These are phyloP conservation scores for Rhyacophila brunnea DNA, from an alignment of 1,140 invertebrate species.

Conservation along the genomic window DNA sequence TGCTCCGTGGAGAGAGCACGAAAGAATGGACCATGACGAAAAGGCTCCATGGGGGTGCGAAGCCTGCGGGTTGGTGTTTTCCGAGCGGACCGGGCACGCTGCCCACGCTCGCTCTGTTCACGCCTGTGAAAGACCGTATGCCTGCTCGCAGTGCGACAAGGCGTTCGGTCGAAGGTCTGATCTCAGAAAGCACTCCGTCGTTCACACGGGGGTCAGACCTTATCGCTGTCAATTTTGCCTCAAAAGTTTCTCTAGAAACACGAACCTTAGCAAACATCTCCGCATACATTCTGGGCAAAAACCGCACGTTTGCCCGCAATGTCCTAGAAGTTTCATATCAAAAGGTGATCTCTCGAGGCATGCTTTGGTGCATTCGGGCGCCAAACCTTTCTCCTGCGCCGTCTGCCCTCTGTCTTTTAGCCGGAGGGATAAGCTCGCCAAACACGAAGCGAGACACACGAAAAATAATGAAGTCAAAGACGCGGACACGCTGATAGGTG, in stretches of 20 bases:
- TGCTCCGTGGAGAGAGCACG: constrained; percentile 59
- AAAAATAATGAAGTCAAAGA: constrained; percentile 29
- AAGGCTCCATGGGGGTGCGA: constrained; percentile 58
- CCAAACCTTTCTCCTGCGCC: constrained; percentile 67
- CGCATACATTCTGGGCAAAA: constrained; percentile 70
- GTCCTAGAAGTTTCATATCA: constrained; percentile 71
- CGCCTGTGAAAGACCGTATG: constrained; percentile 63
- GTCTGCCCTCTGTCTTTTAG: constrained; percentile 67
- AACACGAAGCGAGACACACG: constrained; percentile 60
- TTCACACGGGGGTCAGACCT: constrained; percentile 70
- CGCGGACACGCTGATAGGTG: constrained; percentile 38
- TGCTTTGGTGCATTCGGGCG: constrained; percentile 67
- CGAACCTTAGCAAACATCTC: constrained; percentile 84
- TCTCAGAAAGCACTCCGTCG: constrained; percentile 66
- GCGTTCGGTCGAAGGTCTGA: constrained; percentile 64
- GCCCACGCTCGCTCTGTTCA: constrained; percentile 62
- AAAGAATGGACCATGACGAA: constrained; percentile 55
- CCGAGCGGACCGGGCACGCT: constrained; percentile 57
- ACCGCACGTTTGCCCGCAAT: constrained; percentile 70
- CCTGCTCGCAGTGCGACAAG: constrained; percentile 63
- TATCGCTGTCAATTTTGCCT: constrained; percentile 67
- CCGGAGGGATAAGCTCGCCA: constrained; percentile 59
- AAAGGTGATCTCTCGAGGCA: constrained; percentile 68
- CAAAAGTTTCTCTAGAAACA: constrained; percentile 70
- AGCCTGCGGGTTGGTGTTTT: constrained; percentile 57